These are phyloP conservation scores for Halictus quadricinctus DNA, from an alignment of 2,888 invertebrate genomes.

Conservation along the genomic window DNA sequence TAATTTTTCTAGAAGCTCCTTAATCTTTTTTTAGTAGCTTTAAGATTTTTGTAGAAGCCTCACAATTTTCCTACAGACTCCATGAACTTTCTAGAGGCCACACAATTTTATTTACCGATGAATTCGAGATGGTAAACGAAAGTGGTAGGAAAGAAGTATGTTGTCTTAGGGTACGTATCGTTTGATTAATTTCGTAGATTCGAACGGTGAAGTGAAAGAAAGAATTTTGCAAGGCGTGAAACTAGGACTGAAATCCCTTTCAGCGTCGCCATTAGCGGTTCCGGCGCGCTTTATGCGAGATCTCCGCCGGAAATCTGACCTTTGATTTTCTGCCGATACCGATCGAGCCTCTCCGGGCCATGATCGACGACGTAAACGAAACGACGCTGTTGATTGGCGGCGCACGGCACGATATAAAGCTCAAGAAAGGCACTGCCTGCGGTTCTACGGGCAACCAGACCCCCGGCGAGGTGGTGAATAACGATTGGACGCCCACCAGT, in stretches of 20 bases:
- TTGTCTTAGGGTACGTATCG: not conserved
- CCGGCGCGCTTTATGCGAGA: not conserved
- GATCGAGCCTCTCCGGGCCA: not conserved
- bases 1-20: no score
- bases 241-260: not conserved
- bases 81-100: no score
- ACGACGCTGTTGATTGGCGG: slow-evolving; percentile 45
- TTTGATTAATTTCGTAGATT: not conserved
- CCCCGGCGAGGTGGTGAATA: slow-evolving; percentile 59
- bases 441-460: slow-evolving; percentile 48
- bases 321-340: slow-evolving; percentile 5
- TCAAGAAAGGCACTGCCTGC: slow-evolving; percentile 33
- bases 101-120: not conserved
- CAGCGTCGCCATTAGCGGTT: not conserved
- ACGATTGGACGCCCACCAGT: slow-evolving; percentile 60
- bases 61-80: no score
- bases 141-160: not conserved
- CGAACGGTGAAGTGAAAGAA: not conserved
- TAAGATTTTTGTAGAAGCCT: no score
- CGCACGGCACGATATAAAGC: slow-evolving; percentile 39
- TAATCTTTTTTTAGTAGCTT: no score
- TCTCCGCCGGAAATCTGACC: not conserved
- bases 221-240: not conserved
- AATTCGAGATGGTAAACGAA: not conserved
- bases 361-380: slow-evolving; percentile 48